Percentiles rank a stretch among this genome's conserved stretches.
Evolutionary conservation across 1,140 invertebrate species (phyloP).

Genomic region (Lucilia cuprina): DNA sequence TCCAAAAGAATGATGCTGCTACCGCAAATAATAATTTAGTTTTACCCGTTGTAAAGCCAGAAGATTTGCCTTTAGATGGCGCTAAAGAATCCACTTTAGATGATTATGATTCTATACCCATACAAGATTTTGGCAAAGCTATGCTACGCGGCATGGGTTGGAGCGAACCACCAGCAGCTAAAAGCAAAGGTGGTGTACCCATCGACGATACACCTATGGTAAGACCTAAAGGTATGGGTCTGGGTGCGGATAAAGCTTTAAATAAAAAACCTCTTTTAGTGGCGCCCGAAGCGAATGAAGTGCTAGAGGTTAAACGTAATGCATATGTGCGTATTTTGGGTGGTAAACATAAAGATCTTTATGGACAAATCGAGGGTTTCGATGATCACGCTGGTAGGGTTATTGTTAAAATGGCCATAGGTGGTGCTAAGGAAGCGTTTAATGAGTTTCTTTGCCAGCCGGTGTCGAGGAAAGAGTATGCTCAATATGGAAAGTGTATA

Average conservation of each 20-base stretch:
- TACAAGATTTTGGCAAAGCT: conserved; percentile 87
- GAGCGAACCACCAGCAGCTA: conserved; percentile 66
- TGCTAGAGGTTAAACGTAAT: conserved; percentile 71
- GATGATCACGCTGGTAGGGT: conserved; percentile 85
- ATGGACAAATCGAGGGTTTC: conserved; percentile 85
- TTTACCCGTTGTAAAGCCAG: conserved; percentile 64
- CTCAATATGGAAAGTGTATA: conserved; percentile 80
- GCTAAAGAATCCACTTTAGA: conserved; percentile 77
- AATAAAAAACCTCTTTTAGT: conserved; percentile 61
- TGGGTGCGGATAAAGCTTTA: conserved; percentile 82
- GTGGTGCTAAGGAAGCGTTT: conserved; percentile 73
- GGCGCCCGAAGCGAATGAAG: conserved; percentile 66
- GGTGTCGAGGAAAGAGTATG: conserved; percentile 80
- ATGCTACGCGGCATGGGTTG: conserved; percentile 96
- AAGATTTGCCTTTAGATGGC: conserved; percentile 65
- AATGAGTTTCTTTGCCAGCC: conserved; percentile 80
- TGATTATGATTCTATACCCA: conserved; percentile 90
- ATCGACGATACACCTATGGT: conserved; percentile 64
- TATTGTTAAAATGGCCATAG: conserved; percentile 79
- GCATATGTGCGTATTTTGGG: conserved; percentile 75
- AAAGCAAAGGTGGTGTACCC: conserved; percentile 68
- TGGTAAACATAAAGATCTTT: conserved; percentile 77
- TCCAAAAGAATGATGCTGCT: conserved; percentile 52
- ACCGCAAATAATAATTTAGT: conserved; percentile 63
- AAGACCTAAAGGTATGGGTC: conserved; percentile 87